Evolutionary conservation across 37 sponge, comb jelly and placozoan genomes (phyloP), one percentile per base, ranked within the genome.

Genomic region (Lycopodina hypogea): DNA sequence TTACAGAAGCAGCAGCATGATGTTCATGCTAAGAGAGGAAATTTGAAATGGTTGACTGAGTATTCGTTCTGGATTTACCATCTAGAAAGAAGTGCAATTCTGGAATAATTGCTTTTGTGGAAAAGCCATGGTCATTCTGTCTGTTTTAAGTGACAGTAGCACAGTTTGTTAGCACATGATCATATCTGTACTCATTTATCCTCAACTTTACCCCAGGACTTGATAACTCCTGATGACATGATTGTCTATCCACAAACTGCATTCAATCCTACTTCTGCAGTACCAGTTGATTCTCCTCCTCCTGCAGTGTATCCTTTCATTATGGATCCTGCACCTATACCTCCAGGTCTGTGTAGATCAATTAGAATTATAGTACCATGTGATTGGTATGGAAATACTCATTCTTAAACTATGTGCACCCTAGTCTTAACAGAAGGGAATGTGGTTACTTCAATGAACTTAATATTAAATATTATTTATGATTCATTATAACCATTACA

Each of bases 61-160:
- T 74, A 26, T 74, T 26, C 30, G 75, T 53, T 21, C 55, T 26
- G 3, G 30, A 36, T 53, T 53, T 74, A 2, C 55, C 57, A 11
- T 21, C 18, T 35, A 55, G 26, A 22, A 30, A 74, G 26, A 56
- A 18, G 2, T 74, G 75, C 58, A 18, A 55, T 14, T 56, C 75
- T 36, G 75, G 75, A 11, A 55, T 19, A 19, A 74, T 74, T 35
- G 30, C 33, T 56, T 30, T 29, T 28, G 26, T 56, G 33, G 29
- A 36, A 29, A 59, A 59, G 2, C 75, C 75, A 26, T 26, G 48
- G 75, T 74, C 75, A 56, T 74, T 33, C 35, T 19, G 48, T 57
- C 28, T 74, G 7, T 2, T 39, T 56, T 74, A 17, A 56, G 51
- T 26, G 75, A 74, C 55, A 59, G 58, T 34, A 52, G 21, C 3